Base-by-base conservation (phyloP, 2,113 vertebrate species). In the Tricholaema leucomelas region DNA sequence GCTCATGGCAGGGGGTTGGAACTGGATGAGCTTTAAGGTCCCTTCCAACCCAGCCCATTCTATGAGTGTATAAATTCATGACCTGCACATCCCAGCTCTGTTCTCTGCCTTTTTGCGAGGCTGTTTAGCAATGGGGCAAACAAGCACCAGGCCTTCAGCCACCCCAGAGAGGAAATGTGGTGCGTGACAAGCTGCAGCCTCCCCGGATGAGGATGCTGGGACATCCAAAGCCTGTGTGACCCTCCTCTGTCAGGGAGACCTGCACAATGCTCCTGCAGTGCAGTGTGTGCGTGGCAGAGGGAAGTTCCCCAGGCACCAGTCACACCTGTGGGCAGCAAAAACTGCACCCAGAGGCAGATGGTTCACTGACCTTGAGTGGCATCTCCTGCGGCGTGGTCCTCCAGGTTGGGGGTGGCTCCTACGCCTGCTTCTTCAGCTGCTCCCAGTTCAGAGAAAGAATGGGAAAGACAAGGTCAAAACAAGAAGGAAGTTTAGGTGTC, bases 361-460 rank as follows among this genome's bases (percentile, higher is more conserved):
- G 28, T 15, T 46, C 61, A 97, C 97, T 96, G 56, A 98, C 98
- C 98, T 98, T 97, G 97, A 81, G 91, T 66, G 21, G 96, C 94
- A 19, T 98, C 97, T 92, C 97, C 97, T 12, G 97, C 97, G 30
- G 98, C 97, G 9, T 97, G 97, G 91, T 98, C 98, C 71, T 98
- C 98, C 91, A 96, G 94, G 93, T 40, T 97, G 79, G 97, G 97
- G 40, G 97, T 98, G 85, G 97, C 97, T 85, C 97, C 98, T 19
- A 97, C 65, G 4, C 97, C 98, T 5, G 98, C 97, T 92, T 98
- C 98, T 92, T 98, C 98, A 92, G 98, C 97, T 98, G 95, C 50
- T 96, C 64, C 85, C 88, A 19, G 72, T 40, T 20, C 59, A 16
- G 80, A 78, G 77, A 76, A 81, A 96, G 54, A 81, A 93, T 5